Base-by-base conservation (phyloP, 2,888 invertebrate species). In the Polyommatus icarus region DNA sequence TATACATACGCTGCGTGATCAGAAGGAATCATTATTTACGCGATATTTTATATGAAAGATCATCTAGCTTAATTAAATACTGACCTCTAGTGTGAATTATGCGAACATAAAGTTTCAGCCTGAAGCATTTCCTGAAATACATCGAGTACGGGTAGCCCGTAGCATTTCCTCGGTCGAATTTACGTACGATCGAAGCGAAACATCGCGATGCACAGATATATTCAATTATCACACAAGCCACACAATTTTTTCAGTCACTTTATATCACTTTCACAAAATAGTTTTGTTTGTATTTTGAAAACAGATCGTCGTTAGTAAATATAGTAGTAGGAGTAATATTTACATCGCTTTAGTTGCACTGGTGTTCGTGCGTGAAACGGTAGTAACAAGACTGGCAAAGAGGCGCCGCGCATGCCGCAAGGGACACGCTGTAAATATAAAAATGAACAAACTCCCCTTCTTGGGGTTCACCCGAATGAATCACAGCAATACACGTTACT, bases 361-460 rank as follows among this genome's bases (percentile, higher is more conserved):
- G 90, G 89, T 92, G 92, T 91, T 90, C 86, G 92, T 91, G 90
- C 91, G 91, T 91, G 91, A 91, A 89, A 91, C 90, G 89, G 91
- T 92, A 91, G 91, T 92, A 88, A 86, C 89, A 84, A 89, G 91
- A 93, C 93, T 94, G 93, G 89, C 92, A 87, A 86, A 88, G 89
- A 89, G 89, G 90, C 92, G 92, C 87, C 92, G 93, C 94, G 93
- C 93, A 93, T 93, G 93, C 92, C 93, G 85, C 86, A 89, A 90
- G 92, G 91, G 92, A 90, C 89, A 87, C 91, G 91, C 86, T 90
- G 90, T 91, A 94, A 93, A 93, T 93, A 93, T 93, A 94, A 94
- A 93, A 94, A 93, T 93, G 92, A 89, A 92, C 89, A 90, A 91
- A 90, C 92, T 93, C 93, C 93, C 93, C 94, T 93, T 92, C 92